Conservation (phyloP, 2,888 invertebrate species). For the Diarsia dahlii region DNA sequence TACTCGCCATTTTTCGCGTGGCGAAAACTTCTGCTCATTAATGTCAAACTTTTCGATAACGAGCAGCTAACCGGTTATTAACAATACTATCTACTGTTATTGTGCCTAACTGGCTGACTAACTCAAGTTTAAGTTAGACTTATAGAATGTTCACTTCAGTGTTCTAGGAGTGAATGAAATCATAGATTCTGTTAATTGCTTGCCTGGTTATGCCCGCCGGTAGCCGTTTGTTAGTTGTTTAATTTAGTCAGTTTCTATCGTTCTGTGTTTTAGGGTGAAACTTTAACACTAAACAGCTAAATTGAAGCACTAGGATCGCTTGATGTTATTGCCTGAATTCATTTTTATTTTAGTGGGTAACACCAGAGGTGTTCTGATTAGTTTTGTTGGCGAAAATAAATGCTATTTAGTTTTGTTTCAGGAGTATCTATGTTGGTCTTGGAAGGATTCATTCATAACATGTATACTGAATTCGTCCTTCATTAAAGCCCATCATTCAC, state of each 20-base stretch:
- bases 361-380: neutral
- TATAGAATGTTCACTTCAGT: slow-evolving; percentile 48
- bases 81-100: slow-evolving; percentile 66
- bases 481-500: neutral
- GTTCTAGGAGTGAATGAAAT: slow-evolving; percentile 51
- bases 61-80: slow-evolving; percentile 74
- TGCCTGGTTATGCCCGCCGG: slow-evolving; percentile 21
- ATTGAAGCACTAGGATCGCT: slow-evolving; percentile 27
- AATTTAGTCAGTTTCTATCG: slow-evolving; percentile 1
- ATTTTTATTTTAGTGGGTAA: neutral
- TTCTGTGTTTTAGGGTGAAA: slow-evolving; percentile 24
- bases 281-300: slow-evolving; percentile 20
- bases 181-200: slow-evolving; percentile 57
- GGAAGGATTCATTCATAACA: neutral
- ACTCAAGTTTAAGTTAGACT: slow-evolving; percentile 50
- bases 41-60: slow-evolving; percentile 78
- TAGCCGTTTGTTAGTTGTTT: slow-evolving; percentile 31
- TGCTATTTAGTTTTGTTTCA: neutral
- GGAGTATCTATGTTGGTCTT: neutral
- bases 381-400: neutral
- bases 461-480: neutral
- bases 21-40: slow-evolving; percentile 78
- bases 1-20: slow-evolving; percentile 71
- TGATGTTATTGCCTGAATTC: neutral
- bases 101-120: slow-evolving; percentile 59